Evolutionary conservation across 2,888 invertebrate genomes (phyloP).

Genomic region (Ashinkailepas kermadecensis): DNA sequence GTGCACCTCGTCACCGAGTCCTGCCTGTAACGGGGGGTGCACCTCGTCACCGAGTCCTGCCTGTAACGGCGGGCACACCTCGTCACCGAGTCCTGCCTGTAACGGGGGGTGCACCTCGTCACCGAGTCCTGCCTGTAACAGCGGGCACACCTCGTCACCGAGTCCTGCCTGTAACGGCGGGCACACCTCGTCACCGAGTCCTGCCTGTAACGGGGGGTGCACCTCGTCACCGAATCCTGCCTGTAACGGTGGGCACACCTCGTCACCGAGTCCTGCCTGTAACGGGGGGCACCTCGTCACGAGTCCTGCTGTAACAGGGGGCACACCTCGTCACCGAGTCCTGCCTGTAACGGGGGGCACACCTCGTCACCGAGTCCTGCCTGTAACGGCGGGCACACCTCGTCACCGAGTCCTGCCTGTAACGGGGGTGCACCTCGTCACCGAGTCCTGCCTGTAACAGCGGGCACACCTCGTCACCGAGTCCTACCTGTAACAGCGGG

Average conservation of each 20-base stretch:
- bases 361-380: not conserved
- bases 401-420: conserved; percentile 1
- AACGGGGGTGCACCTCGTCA: not conserved
- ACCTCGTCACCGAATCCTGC: not conserved
- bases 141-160: not conserved
- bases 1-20: not conserved
- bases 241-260: not conserved
- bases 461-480: not conserved
- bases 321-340: not conserved
- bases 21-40: not conserved
- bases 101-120: not conserved
- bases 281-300: not conserved
- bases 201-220: not conserved
- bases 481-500: not conserved
- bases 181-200: not conserved
- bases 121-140: not conserved
- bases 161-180: not conserved
- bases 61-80: not conserved
- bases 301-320: too few relatives aligned
- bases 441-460: not conserved
- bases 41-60: not conserved
- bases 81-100: not conserved
- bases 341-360: not conserved
- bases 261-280: conserved; percentile 1
- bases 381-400: not conserved